Evolutionary conservation across 2,888 invertebrate species (phyloP).

Genomic region (Lordiphosa andalusiaca): DNA sequence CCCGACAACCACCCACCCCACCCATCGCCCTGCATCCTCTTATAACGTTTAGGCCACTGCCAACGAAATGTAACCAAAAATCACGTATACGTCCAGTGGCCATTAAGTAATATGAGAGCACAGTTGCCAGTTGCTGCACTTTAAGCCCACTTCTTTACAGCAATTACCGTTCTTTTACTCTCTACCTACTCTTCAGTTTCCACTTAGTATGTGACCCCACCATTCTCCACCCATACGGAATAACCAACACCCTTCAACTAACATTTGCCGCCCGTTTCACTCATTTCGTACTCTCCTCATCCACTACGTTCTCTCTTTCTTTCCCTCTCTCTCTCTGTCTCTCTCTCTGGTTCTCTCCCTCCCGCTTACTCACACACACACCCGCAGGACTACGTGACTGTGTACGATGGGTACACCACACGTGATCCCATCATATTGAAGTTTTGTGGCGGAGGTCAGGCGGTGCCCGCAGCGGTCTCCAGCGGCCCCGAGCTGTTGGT

Average conservation of each 20-base stretch:
- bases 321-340: conserved; percentile 9
- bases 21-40: not conserved
- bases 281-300: conserved; percentile 64
- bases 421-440: conserved; percentile 92
- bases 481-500: conserved; percentile 93
- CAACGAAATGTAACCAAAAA: conserved; percentile 38
- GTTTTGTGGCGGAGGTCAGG: conserved; percentile 94
- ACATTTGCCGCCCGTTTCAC: conserved; percentile 61
- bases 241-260: conserved; percentile 34
- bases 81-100: conserved; percentile 70
- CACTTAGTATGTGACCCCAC: conserved; percentile 31
- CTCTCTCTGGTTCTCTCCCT: not conserved
- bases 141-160: conserved; percentile 33
- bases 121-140: conserved; percentile 52
- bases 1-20: not conserved
- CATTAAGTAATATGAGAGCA: conserved; percentile 46
- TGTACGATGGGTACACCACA: conserved; percentile 93
- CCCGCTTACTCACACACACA: conserved; percentile 1
- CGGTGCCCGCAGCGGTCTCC: conserved; percentile 91
- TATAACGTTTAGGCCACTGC: conserved; percentile 19
- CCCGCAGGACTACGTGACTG: conserved; percentile 89
- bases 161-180: conserved; percentile 38
- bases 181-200: conserved; percentile 3
- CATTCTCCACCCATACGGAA: conserved; percentile 14
- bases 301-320: conserved; percentile 38